phyloP scores from a whole-genome alignment of 1,140 invertebrate genomes.

The Megalopta genalis region DNA sequence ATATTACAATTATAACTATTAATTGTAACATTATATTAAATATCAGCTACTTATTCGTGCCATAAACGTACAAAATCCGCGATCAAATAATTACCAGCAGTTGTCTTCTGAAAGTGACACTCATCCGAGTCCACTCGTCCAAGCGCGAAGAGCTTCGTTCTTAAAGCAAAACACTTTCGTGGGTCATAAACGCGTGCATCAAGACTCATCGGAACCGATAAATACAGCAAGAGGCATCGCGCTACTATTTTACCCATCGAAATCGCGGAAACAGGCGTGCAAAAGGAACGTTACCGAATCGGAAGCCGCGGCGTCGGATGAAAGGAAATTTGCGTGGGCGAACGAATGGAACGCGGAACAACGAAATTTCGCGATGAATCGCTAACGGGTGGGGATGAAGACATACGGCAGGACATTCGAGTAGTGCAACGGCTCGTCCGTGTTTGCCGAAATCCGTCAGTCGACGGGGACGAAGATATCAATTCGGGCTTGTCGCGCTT shows the following conservation, averaged over 20 bases:
- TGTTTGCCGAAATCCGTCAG: conserved; percentile 22
- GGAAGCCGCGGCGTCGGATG: neutral
- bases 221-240: no score
- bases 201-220: no score
- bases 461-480: neutral
- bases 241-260: neutral
- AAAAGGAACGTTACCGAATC: neutral
- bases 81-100: no score
- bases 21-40: no score
- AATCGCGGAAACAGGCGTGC: neutral
- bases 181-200: no score
- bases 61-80: no score
- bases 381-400: neutral
- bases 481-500: conserved; percentile 14
- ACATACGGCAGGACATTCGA: neutral
- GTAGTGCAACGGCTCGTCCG: neutral
- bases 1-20: no score
- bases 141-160: no score
- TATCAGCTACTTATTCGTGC: no score
- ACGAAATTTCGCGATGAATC: neutral
- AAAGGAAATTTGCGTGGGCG: neutral
- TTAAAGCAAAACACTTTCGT: no score
- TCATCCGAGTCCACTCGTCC: no score
- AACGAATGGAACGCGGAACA: neutral
- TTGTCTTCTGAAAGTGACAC: no score